Conservation (phyloP, 2,888 invertebrate genomes). For the Lasioglossum vierecki region DNA sequence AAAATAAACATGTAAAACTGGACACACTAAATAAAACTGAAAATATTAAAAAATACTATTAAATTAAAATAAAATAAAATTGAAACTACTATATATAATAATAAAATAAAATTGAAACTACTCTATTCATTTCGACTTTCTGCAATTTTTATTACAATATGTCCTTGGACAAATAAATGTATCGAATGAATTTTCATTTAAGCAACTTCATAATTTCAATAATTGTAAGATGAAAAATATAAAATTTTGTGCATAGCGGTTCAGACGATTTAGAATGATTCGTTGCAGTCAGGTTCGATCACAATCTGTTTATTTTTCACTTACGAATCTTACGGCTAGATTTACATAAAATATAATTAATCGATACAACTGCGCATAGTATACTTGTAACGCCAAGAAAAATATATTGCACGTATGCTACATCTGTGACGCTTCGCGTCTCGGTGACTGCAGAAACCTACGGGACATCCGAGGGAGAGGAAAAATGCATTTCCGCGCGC, state of each 20-base stretch:
- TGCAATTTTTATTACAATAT: too few relatives aligned
- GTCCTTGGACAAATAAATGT: too few relatives aligned
- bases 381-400: constrained; percentile 62
- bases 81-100: too few relatives aligned
- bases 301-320: constrained; percentile 65
- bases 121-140: too few relatives aligned
- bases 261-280: background rate
- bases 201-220: too few relatives aligned
- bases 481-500: constrained; percentile 16
- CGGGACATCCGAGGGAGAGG: background rate
- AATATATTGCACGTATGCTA: constrained; percentile 68
- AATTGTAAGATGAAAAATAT: too few relatives aligned
- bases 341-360: constrained; percentile 72
- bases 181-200: too few relatives aligned
- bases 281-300: constrained; percentile 22
- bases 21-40: too few relatives aligned
- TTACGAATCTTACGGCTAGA: constrained; percentile 65
- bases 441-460: constrained; percentile 27
- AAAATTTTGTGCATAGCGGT: background rate
- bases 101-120: too few relatives aligned
- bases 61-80: too few relatives aligned
- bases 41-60: too few relatives aligned
- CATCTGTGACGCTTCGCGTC: constrained; percentile 47
- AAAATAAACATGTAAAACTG: too few relatives aligned
- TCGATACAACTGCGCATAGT: constrained; percentile 62